These are phyloP conservation scores for Colius striatus DNA, from an alignment of 2,113 vertebrate species.

Conservation along the genomic window DNA sequence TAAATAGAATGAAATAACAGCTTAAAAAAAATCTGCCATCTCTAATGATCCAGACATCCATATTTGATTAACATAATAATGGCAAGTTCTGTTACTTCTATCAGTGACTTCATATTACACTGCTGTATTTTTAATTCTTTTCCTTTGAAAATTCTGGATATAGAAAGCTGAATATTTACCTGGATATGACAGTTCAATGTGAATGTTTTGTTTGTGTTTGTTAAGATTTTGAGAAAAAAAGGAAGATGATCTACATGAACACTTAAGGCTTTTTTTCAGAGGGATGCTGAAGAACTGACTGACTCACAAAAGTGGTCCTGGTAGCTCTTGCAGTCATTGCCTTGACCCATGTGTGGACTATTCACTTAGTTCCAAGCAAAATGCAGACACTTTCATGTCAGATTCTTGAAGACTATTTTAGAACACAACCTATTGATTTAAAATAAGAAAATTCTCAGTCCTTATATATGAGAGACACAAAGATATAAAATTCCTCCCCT, in stretches of 20 bases:
- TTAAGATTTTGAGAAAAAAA: neutral
- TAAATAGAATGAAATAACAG: neutral
- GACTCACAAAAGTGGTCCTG: neutral
- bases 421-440: neutral
- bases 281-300: neutral
- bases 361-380: neutral
- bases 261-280: neutral
- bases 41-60: neutral
- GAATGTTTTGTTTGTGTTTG: neutral
- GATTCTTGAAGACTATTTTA: neutral
- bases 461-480: neutral
- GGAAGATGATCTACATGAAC: neutral
- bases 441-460: neutral
- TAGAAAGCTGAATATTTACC: neutral
- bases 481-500: too few species aligned
- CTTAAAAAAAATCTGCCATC: neutral
- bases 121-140: neutral
- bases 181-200: neutral
- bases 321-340: neutral
- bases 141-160: neutral
- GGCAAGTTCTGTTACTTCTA: neutral
- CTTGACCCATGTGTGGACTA: neutral
- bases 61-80: neutral
- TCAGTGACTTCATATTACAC: neutral
- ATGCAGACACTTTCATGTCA: neutral